Base-by-base conservation (phyloP, 2,888 invertebrate species). In the Phortica magna region DNA sequence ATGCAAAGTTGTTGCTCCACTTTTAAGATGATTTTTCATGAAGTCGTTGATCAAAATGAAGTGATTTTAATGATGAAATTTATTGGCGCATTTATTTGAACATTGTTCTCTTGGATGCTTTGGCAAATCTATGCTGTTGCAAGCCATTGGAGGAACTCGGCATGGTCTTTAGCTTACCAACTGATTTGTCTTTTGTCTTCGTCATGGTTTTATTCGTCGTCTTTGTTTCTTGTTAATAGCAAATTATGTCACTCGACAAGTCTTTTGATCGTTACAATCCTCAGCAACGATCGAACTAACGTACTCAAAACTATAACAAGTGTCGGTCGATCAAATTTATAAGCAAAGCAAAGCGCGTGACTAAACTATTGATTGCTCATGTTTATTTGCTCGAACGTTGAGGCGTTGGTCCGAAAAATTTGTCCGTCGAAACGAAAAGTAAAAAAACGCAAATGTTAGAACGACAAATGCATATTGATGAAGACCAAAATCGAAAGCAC, bases 381-480 rank as follows among this genome's bases (percentile, higher is more conserved):
- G 77, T 77, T 64, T 57, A 64, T 61, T 39, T 48, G 64, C 19
- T 14, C 74, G 76, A 67, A 72, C 76, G 67, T 22, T 80, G 83
- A 82, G 83, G 83, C 84, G 83, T 79, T 76, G 77, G 74, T 55
- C 79, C 83, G 81, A 81, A 83, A 83, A 72, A 71, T 31, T 19
- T 68, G 48, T 4, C 68, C 65, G 19, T 43, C 67, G 19, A 61
- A 61, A 65, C n/a, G n/a, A 41, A 65, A 65, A 67, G 64, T 74
- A 70, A 71, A 55, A 7, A 55, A 31, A 22, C 48, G 43, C 77
- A 80, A 80, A 78, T 73, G 76, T 80, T 81, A 85, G 85, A 87
- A 85, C 85, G 84, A 73, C 80, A 65, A 55, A 79, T 85, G 88
- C 86, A 85, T 85, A 85, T 87, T 85, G 87, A 85, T 87, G 84